Conservation (phyloP, 1,140 invertebrate genomes). For the Drosophila seguyi region DNA sequence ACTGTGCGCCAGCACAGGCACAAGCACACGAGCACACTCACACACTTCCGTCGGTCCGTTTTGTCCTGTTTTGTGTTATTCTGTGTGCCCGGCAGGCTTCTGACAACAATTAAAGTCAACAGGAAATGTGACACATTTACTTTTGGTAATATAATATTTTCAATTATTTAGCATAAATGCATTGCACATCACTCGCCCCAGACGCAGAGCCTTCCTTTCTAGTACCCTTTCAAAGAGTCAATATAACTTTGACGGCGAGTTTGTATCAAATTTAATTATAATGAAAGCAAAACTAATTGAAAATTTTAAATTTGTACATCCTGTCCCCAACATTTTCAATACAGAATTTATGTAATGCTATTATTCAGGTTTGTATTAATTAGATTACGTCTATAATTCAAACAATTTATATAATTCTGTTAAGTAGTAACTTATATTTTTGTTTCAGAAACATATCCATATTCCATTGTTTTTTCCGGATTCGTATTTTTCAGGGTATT, state of each 20-base stretch:
- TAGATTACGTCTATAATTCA: too few species aligned
- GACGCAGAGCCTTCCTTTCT: neutral
- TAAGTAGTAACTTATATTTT: too few species aligned
- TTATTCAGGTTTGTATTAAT: too few species aligned
- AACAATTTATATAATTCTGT: too few species aligned
- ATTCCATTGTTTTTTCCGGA: too few species aligned
- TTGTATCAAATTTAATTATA: too few species aligned
- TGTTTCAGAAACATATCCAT: too few species aligned
- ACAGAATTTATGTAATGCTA: too few species aligned
- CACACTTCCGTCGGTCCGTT: neutral
- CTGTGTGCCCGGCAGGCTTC: slow-evolving; percentile 55
- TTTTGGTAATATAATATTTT: slow-evolving; percentile 78
- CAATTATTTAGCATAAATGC: slow-evolving; percentile 78
- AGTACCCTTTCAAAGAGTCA: neutral
- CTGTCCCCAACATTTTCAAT: too few species aligned
- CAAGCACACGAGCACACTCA: neutral
- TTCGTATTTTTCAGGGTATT: neutral
- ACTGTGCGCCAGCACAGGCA: slow-evolving; percentile 29
- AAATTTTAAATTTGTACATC: too few species aligned
- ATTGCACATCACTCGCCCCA: slow-evolving; percentile 26
- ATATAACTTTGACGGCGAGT: neutral
- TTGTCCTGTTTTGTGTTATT: slow-evolving; percentile 9
- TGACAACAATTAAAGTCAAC: slow-evolving; percentile 82
- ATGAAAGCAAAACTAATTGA: too few species aligned
- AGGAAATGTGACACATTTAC: slow-evolving; percentile 82